These are phyloP conservation scores for Macroteleia sp. DNA, from an alignment of 2,888 invertebrate genomes.

Conservation along the genomic window DNA sequence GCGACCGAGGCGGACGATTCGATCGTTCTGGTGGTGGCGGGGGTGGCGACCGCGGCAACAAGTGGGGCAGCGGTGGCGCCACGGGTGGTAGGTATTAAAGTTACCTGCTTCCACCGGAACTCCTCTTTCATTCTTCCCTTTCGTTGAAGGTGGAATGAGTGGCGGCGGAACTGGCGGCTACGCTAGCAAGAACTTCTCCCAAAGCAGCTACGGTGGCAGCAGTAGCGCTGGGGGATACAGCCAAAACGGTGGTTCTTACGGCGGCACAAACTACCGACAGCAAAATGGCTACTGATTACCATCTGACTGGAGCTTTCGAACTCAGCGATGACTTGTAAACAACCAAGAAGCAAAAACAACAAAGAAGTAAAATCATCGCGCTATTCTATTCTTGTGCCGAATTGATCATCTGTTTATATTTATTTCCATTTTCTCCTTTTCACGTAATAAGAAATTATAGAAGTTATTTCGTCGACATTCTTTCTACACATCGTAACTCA, in stretches of 20 bases:
- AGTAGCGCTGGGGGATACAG: slow-evolving; percentile 68
- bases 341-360: too few species aligned
- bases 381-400: not conserved
- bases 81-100: slow-evolving; percentile 68
- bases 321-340: too few species aligned
- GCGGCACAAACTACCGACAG: slow-evolving; percentile 71
- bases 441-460: too few species aligned
- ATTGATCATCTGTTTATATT: slow-evolving; percentile 11
- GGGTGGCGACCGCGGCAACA: slow-evolving; percentile 76
- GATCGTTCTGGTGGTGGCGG: slow-evolving; percentile 73
- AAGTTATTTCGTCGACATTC: too few species aligned
- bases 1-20: slow-evolving; percentile 77
- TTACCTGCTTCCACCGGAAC: not conserved
- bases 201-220: slow-evolving; percentile 66
- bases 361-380: too few species aligned
- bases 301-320: too few species aligned
- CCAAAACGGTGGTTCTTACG: slow-evolving; percentile 77
- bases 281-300: slow-evolving; percentile 81
- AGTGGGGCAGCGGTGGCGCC: slow-evolving; percentile 76
- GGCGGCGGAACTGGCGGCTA: slow-evolving; percentile 68
- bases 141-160: slow-evolving; percentile 51
- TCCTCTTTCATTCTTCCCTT: not conserved
- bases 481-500: slow-evolving; percentile 46
- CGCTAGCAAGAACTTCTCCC: slow-evolving; percentile 75
- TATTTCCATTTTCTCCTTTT: slow-evolving; percentile 6